A percentile compares a stretch with the other conserved stretches of the same genome.
Evolutionary conservation across 2,113 vertebrate genomes (phyloP).

Genomic region (Tauraco erythrolophus): DNA sequence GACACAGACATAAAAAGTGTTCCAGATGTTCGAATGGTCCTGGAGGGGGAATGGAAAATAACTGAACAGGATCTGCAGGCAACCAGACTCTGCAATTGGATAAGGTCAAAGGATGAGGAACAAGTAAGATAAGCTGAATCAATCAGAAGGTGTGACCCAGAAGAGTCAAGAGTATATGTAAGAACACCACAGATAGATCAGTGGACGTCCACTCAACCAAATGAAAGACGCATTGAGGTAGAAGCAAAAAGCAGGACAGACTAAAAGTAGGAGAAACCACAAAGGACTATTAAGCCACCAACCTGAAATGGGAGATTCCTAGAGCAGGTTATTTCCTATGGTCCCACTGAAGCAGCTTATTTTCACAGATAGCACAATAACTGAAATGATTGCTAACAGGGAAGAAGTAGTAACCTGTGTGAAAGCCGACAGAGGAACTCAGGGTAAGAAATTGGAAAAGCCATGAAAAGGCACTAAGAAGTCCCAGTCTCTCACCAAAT

Average conservation of each 20-base stretch:
- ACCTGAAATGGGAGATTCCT: not conserved
- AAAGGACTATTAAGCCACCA: not conserved
- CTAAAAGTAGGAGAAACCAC: not conserved
- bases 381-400: not conserved
- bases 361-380: not conserved
- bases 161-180: not conserved
- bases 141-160: not conserved
- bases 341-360: not conserved
- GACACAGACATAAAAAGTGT: not conserved
- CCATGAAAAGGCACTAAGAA: not conserved
- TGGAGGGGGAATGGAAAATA: not conserved
- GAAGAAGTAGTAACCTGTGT: not conserved
- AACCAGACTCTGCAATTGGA: not conserved
- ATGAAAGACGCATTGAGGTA: not conserved
- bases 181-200: not conserved
- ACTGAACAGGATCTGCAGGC: rapidly evolving
- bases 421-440: not conserved
- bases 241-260: not conserved
- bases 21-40: not conserved
- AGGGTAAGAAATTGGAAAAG: not conserved
- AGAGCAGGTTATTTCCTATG: not conserved
- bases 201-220: not conserved
- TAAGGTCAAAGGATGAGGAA: not conserved
- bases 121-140: not conserved
- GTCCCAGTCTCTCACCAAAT: not conserved